Evolutionary conservation across 2,888 invertebrate genomes (phyloP), one percentile per base, ranked within the genome.

Genomic region (Hylaea fasciaria): DNA sequence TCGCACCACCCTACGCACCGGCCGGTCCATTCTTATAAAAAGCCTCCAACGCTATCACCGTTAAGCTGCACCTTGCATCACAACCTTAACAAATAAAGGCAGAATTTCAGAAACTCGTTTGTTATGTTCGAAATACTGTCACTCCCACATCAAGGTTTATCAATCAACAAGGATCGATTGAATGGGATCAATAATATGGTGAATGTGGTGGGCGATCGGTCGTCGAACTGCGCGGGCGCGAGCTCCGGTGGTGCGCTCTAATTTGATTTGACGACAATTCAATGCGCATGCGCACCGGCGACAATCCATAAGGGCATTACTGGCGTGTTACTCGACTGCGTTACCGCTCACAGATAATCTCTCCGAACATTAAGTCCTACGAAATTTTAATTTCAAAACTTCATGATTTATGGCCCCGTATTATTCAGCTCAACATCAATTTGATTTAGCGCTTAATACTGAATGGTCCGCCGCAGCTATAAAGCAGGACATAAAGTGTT

Each of bases 201-300:
- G 80, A 83, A 80, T 79, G 79, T 79, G 66, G 91, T 91, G 91
- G 91, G 91, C 91, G 91, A 85, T 75, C 90, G 91, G 91, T 92
- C 91, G 90, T 80, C 89, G 91, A 91, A 90, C 91, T 91, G 91
- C 91, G 91, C 91, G 89, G 89, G 91, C 89, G 90, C 87, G 74
- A 76, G 78, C 80, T 79, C 82, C 80, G 75, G 80, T 83, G 88
- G 86, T 84, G 82, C 77, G 86, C 84, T 90, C 91, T 89, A 91
- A 90, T 91, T 91, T 83, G 86, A 88, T 90, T 89, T 88, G 86
- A 89, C 83, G 86, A 90, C 88, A 87, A 85, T 81, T 83, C 82
- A 87, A 75, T 81, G 83, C 83, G 79, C 83, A 82, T 32, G 32
- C 32, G 32, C 32, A 32, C 32, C 32, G 73, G 72, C 80, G 78